Evolutionary conservation across 1,140 invertebrate genomes (phyloP).

Genomic region (Diorhabda elongata): DNA sequence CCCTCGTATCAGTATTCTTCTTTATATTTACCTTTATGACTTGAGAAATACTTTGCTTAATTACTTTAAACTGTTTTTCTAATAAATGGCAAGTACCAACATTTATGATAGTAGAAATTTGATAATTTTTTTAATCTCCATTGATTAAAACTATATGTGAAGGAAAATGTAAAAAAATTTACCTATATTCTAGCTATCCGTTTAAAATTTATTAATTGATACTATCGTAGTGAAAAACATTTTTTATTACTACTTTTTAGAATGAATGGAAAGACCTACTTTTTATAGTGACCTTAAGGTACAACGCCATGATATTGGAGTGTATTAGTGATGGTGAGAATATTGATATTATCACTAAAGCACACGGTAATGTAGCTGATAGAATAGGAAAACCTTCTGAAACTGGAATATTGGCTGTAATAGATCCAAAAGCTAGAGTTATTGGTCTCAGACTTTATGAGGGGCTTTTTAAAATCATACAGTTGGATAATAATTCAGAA

Average conservation of each 20-base stretch:
- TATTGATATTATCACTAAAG: constrained; percentile 91
- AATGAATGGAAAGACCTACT: constrained; percentile 90
- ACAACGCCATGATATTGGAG: constrained; percentile 97
- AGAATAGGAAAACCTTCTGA: constrained; percentile 85
- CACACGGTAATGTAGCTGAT: constrained; percentile 95
- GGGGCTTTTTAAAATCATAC: constrained; percentile 95
- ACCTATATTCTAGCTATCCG: too few species aligned
- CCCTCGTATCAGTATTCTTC: too few species aligned
- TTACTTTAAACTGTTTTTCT: not conserved
- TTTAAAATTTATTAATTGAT: not conserved
- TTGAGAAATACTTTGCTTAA: too few species aligned
- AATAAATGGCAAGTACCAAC: not conserved
- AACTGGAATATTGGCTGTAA: constrained; percentile 90
- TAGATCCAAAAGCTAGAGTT: constrained; percentile 91
- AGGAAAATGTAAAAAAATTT: too few species aligned
- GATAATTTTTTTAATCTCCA: too few species aligned
- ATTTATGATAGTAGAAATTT: not conserved
- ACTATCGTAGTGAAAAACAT: not conserved
- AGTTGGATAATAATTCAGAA: constrained; percentile 87
- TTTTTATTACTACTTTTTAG: constrained; percentile 52
- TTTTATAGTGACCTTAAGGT: constrained; percentile 88
- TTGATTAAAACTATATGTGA: too few species aligned
- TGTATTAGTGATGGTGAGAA: constrained; percentile 74
- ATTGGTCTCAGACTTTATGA: constrained; percentile 95
- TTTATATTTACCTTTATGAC: too few species aligned